phyloP scores from a whole-genome alignment of 2,888 invertebrate genomes.

The Ptilodon capucinus region DNA sequence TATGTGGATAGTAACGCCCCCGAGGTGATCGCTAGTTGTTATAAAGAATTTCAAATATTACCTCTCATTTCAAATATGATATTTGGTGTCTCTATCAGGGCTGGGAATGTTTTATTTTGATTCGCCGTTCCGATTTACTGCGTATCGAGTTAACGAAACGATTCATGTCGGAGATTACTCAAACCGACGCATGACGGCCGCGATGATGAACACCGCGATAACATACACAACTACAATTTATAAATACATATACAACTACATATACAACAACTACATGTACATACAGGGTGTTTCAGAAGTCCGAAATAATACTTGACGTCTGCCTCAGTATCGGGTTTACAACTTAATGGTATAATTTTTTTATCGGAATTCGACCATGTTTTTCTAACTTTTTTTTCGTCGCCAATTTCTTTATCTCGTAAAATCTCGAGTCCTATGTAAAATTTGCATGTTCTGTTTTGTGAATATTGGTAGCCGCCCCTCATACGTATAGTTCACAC shows the following conservation, averaged over 20 bases:
- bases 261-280: neutral
- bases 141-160: slow-evolving; percentile 30
- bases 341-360: too few species aligned
- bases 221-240: slow-evolving; percentile 1
- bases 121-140: slow-evolving; percentile 33
- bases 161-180: slow-evolving; percentile 27
- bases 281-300: too few species aligned
- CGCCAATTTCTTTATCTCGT: too few species aligned
- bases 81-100: slow-evolving; percentile 51
- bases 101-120: slow-evolving; percentile 36
- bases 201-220: slow-evolving; percentile 19
- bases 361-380: too few species aligned
- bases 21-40: slow-evolving; percentile 64
- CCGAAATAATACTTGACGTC: too few species aligned
- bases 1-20: slow-evolving; percentile 75
- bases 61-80: slow-evolving; percentile 53
- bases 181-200: slow-evolving; percentile 12
- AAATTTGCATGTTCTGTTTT: too few species aligned
- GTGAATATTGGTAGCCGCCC: too few species aligned
- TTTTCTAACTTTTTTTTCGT: too few species aligned
- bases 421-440: too few species aligned
- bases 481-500: too few species aligned
- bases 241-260: neutral
- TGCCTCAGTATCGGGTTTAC: too few species aligned
- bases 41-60: slow-evolving; percentile 61